Percentiles rank a stretch among this genome's conserved stretches.
Evolutionary conservation across 2,797 vertebrate genomes (phyloP).

Genomic region (Limnodromus scolopaceus): DNA sequence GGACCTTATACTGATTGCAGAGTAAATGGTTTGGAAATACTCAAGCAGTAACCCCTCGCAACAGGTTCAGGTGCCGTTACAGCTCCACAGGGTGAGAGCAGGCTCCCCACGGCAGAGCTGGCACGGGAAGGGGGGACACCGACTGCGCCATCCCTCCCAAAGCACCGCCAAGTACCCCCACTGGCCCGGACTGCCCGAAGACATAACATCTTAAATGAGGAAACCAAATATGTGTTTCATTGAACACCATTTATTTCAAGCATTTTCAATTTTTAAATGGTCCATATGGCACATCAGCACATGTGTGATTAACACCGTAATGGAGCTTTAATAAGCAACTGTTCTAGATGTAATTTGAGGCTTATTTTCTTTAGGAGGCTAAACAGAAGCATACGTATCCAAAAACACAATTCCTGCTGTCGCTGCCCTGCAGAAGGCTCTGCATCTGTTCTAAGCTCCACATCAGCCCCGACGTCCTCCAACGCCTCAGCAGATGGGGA

Average conservation of each 20-base stretch:
- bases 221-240: neutral
- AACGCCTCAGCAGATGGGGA: accelerated
- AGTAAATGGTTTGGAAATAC: neutral
- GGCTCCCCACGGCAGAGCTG: neutral
- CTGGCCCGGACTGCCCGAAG: neutral
- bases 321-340: neutral
- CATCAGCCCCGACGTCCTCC: neutral
- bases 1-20: neutral
- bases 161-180: neutral
- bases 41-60: neutral
- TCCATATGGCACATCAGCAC: neutral
- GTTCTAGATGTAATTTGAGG: neutral
- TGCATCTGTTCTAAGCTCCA: neutral
- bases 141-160: neutral
- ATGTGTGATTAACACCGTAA: neutral
- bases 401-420: neutral
- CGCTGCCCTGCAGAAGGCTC: neutral
- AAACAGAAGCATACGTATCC: neutral
- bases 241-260: conserved; percentile 14
- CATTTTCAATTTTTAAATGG: neutral
- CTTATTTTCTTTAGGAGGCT: neutral
- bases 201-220: neutral
- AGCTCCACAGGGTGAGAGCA: neutral
- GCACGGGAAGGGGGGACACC: neutral
- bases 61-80: neutral